Evolutionary conservation across 1,140 invertebrate genomes (phyloP).

Genomic region (Leptinotarsa lineolata): DNA sequence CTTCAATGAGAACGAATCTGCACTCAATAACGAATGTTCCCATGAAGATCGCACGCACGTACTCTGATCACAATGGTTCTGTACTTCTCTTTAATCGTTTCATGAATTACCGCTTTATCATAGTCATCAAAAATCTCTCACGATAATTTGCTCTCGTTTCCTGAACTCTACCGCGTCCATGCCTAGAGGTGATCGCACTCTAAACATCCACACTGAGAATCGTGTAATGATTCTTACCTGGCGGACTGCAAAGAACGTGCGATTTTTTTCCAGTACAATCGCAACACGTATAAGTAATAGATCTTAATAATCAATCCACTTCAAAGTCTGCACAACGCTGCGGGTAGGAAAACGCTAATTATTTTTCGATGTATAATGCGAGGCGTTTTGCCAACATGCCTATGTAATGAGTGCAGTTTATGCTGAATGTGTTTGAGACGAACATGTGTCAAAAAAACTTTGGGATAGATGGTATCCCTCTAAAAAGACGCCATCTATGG

Average conservation of each 20-base stretch:
- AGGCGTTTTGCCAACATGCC: neutral
- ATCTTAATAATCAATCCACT: slow-evolving; percentile 3
- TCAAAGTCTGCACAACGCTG: neutral
- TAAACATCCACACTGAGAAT: neutral
- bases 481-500: no score
- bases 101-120: no score
- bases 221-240: neutral
- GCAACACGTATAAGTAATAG: neutral
- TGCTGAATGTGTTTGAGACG: neutral
- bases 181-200: neutral
- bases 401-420: neutral
- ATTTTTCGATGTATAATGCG: neutral
- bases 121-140: no score
- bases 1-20: no score
- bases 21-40: no score
- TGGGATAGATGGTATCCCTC: no score
- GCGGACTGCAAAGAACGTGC: no score
- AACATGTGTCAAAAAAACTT: no score
- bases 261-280: neutral
- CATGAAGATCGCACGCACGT: no score
- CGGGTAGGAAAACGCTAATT: neutral
- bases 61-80: no score
- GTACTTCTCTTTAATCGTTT: no score
- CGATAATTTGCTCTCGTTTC: no score
- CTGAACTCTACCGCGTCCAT: neutral